Evolutionary conservation across 2,113 vertebrate genomes (phyloP).

Genomic region (Hepsetus odoe): DNA sequence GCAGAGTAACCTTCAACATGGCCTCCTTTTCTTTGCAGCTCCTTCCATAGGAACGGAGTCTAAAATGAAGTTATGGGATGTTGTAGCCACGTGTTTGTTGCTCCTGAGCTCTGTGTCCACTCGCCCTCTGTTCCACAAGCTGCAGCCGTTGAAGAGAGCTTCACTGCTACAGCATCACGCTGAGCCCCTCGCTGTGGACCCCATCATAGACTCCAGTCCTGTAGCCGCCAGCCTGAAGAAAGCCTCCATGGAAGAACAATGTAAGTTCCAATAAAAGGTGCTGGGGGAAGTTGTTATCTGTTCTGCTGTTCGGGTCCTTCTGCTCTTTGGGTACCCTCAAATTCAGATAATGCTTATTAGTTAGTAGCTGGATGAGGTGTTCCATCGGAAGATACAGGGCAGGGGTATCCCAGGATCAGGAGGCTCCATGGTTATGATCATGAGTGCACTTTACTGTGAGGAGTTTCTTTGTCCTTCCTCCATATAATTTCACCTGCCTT

Average conservation of each 20-base stretch:
- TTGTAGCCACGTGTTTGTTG: constrained; percentile 96
- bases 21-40: constrained; percentile 71
- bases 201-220: constrained; percentile 68
- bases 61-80: constrained; percentile 99
- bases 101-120: constrained; percentile 92
- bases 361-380: background rate
- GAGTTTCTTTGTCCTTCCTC: background rate
- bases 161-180: constrained; percentile 71
- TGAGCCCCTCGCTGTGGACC: constrained; percentile 76
- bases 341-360: background rate
- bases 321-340: background rate
- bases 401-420: background rate
- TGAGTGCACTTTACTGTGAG: background rate
- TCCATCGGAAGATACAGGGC: background rate
- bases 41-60: constrained; percentile 92
- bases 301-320: background rate
- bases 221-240: constrained; percentile 67
- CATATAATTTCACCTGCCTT: background rate
- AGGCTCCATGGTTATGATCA: background rate
- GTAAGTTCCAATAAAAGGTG: constrained; percentile 64
- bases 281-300: background rate
- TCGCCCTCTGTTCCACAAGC: constrained; percentile 85
- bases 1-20: constrained; percentile 12
- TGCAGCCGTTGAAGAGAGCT: constrained; percentile 80
- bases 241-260: constrained; percentile 72